Percentiles rank a stretch among this genome's conserved stretches.
These are phyloP conservation scores for Parazoanthus atlanticus DNA, from an alignment of 92 coral and sea anemone species.

Conservation along the genomic window DNA sequence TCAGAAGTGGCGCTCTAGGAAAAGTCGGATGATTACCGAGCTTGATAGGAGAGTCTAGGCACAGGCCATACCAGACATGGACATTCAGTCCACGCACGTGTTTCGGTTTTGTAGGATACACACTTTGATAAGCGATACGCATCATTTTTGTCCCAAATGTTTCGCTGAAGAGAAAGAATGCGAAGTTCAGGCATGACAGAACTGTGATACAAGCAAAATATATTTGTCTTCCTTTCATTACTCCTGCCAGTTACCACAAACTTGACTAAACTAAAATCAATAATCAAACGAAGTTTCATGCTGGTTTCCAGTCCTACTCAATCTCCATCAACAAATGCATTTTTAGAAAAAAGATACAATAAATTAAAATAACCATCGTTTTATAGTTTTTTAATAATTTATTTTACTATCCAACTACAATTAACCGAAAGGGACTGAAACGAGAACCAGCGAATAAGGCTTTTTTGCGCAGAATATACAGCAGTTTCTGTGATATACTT, in stretches of 20 bases:
- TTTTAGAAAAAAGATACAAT: too few relatives aligned
- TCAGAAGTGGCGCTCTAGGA: slow-evolving; percentile 22
- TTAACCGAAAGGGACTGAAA: too few relatives aligned
- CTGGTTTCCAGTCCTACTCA: neutral
- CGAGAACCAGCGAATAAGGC: too few relatives aligned
- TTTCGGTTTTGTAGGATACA: slow-evolving; percentile 3
- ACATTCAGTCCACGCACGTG: slow-evolving; percentile 33
- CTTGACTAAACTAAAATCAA: too few relatives aligned
- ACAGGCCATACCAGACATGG: slow-evolving; percentile 28
- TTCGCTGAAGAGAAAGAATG: slow-evolving; percentile 14
- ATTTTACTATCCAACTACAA: too few relatives aligned
- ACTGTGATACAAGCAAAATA: slow-evolving; percentile 34
- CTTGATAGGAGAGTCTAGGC: neutral
- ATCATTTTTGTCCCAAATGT: slow-evolving; percentile 4
- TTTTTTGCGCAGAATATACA: too few relatives aligned
- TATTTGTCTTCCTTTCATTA: slow-evolving; percentile 33
- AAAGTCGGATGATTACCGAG: slow-evolving; percentile 32
- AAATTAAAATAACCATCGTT: too few relatives aligned
- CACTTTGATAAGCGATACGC: neutral
- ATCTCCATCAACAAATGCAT: too few relatives aligned
- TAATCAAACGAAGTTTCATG: neutral
- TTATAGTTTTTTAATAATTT: too few relatives aligned
- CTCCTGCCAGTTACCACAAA: neutral
- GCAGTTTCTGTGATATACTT: too few relatives aligned
- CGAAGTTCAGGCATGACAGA: slow-evolving; percentile 20